Evolutionary conservation across 2,113 vertebrate species (phyloP), one percentile per base, ranked within the genome.

Genomic region (Melanotaenia duboulayi): DNA sequence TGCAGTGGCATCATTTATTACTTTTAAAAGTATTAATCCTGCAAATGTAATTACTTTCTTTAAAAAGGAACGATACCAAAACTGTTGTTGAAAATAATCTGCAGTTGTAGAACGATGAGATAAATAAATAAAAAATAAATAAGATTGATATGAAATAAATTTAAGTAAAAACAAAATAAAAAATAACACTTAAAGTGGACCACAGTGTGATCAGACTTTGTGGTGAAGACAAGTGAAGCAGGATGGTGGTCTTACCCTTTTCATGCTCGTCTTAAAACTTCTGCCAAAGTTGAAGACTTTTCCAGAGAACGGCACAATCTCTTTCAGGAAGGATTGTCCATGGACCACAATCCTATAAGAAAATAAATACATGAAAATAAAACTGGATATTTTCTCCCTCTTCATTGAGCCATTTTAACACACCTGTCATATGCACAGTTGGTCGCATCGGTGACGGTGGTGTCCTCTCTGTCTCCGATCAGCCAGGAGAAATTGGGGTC

Each of bases 371-470:
- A 28, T 28, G 8, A 35, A 35, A 35, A 7, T 35, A 35, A 35
- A 35, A 35, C 8, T 35, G 4, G 32, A 35, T 9, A 35, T 35
- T 35, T 6, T 9, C 32, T 8, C 8, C 7, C 32, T 35, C 8
- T 35, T 7, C 32, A 35, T 5, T 7, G 7, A 35, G 32, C 7
- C 32, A 35, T n/a, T n/a, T n/a, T n/a, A n/a, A 19, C 82, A 0
- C 9, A 92, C 91, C 91, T 84, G 83, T 92, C 90, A 7, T 87
- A 92, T 0, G 90, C 50, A 32, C 91, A 92, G 82, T 1, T 70
- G 52, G 76, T 89, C 3, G 1, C 0, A 0, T 84, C 79, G 0
- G 2, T 25, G 63, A 81, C 55, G 2, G 89, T 91, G 7, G 90
- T 91, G 85, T 92, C 91, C 52, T 50, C 73, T 80, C 54, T 46